Conservation (phyloP, 1,140 invertebrate genomes). For the Lordiphosa clarofinis region DNA sequence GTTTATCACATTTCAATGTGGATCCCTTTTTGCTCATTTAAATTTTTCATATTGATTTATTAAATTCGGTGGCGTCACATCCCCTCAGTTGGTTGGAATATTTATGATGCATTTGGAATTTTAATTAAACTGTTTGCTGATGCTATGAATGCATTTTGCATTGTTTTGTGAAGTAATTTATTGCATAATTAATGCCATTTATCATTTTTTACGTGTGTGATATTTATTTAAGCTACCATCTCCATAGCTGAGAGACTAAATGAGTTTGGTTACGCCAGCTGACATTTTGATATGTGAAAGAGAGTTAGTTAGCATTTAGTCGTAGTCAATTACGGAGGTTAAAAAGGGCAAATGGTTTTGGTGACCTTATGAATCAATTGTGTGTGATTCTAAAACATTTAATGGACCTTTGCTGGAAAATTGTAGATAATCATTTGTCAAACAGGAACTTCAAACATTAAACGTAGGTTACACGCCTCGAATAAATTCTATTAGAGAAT, state of each 20-base stretch:
- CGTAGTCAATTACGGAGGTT: too few species aligned
- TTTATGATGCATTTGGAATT: constrained; percentile 70
- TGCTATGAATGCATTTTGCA: constrained; percentile 11
- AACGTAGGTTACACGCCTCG: too few species aligned
- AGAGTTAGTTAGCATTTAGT: background rate
- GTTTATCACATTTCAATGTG: background rate
- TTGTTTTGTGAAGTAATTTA: constrained; percentile 42
- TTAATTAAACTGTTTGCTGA: constrained; percentile 68
- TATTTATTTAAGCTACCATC: background rate
- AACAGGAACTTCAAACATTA: too few species aligned
- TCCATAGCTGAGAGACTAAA: constrained; percentile 21
- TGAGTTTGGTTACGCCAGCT: constrained; percentile 6
- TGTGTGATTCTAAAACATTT: too few species aligned
- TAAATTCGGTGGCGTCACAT: constrained; percentile 15
- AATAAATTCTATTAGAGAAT: too few species aligned
- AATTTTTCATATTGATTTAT: constrained; percentile 25
- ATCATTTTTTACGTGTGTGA: constrained; percentile 8
- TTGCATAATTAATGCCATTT: constrained; percentile 69
- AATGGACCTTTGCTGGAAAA: too few species aligned
- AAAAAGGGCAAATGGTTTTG: too few species aligned
- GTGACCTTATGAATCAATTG: too few species aligned
- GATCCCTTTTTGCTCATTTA: constrained; percentile 1
- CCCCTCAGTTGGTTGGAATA: constrained; percentile 42
- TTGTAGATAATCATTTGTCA: too few species aligned
- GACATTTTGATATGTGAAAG: too few species aligned